Conservation (phyloP, 1,140 invertebrate genomes). For the Nephila pilipes region DNA sequence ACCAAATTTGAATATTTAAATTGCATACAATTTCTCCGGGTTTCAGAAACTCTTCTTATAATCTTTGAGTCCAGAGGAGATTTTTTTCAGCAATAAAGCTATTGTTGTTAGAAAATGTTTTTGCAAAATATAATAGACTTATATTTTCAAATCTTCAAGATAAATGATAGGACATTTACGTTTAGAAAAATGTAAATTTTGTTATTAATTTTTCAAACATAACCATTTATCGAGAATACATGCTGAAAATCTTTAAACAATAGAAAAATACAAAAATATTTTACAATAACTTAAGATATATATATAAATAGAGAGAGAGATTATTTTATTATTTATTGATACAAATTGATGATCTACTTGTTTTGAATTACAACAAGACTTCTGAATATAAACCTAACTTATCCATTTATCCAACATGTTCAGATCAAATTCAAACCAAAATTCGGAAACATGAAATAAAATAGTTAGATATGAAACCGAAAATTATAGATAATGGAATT, state of each 20-base stretch:
- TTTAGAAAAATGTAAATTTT: neutral
- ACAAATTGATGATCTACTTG: no score
- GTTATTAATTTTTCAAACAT: neutral
- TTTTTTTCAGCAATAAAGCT: neutral
- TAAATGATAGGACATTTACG: neutral
- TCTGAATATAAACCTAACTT: no score
- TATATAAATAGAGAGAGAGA: no score
- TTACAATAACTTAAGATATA: neutral
- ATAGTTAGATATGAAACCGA: no score
- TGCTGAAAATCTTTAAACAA: neutral
- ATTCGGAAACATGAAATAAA: no score
- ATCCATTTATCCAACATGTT: no score
- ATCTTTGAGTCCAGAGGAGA: neutral
- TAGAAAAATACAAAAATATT: neutral
- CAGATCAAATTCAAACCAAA: no score
- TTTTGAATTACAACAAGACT: no score
- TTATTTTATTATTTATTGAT: no score
- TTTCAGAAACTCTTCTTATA: neutral
- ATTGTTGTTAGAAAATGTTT: neutral
- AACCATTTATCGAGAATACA: neutral
- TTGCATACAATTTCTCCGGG: neutral
- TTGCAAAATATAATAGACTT: neutral
- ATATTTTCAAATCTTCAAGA: neutral
- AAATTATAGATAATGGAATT: no score
- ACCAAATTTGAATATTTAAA: neutral